phyloP scores from a whole-genome alignment of 1,140 invertebrate species.

The Ips nitidus region DNA sequence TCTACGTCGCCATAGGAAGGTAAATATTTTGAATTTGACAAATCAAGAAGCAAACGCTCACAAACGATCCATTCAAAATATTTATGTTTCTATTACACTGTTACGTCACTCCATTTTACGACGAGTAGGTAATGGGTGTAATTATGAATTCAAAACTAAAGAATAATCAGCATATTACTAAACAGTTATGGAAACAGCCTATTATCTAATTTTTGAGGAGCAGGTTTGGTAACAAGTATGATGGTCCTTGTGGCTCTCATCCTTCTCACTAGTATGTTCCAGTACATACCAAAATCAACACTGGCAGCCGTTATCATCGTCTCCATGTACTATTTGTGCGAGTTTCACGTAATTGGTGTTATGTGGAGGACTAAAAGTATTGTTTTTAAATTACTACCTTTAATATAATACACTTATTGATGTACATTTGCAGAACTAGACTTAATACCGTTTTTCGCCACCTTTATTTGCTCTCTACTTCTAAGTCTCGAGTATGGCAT shows the following conservation, averaged over 20 bases:
- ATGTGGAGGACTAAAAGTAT: constrained; percentile 85
- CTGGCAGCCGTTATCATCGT: constrained; percentile 76
- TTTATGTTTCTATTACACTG: no score
- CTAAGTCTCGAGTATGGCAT: constrained; percentile 75
- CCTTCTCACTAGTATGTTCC: constrained; percentile 72
- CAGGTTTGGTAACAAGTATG: constrained; percentile 65
- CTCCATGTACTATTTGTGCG: constrained; percentile 80
- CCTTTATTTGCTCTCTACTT: constrained; percentile 63
- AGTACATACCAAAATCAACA: constrained; percentile 77
- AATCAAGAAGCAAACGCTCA: no score
- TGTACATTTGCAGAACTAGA: constrained; percentile 60
- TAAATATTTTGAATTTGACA: no score
- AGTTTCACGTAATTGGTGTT: constrained; percentile 70
- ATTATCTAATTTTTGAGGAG: background rate
- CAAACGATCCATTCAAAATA: no score
- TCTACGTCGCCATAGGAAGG: no score
- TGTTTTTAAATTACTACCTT: constrained; percentile 36
- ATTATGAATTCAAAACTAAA: no score
- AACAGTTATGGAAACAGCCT: no score
- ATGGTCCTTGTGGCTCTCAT: constrained; percentile 70
- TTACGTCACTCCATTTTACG: no score
- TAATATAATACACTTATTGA: background rate
- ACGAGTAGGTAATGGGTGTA: no score
- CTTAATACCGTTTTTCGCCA: constrained; percentile 63
- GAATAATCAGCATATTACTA: no score